Percentiles rank a stretch among this genome's conserved stretches.
Evolutionary conservation across 2,797 vertebrate genomes (phyloP).

Genomic region (Enteromius radiatus): DNA sequence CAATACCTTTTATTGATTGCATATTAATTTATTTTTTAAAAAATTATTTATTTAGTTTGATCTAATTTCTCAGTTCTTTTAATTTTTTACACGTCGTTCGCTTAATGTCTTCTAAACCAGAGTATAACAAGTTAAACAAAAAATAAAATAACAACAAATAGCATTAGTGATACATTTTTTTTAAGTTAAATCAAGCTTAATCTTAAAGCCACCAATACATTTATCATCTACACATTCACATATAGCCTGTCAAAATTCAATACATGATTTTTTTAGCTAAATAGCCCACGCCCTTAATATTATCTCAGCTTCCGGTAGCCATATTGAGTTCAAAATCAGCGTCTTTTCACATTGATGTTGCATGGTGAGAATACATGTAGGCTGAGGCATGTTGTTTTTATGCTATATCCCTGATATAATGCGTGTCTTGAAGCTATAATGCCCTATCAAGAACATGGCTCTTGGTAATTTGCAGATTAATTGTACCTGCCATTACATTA

Average conservation of each 20-base stretch:
- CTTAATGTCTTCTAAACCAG: not conserved
- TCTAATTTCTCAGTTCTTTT: not conserved
- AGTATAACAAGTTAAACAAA: not conserved
- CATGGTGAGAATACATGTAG: not conserved
- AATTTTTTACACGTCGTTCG: not conserved
- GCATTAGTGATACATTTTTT: not conserved
- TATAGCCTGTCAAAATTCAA: not conserved
- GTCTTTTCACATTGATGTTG: not conserved
- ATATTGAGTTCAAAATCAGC: not conserved
- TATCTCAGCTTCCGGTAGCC: not conserved
- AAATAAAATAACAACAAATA: not conserved
- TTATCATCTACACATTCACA: not conserved
- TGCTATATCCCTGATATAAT: not conserved
- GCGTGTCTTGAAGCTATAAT: not conserved
- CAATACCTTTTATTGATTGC: not conserved
- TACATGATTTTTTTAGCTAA: not conserved
- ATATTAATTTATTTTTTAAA: not conserved
- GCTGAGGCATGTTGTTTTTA: not conserved
- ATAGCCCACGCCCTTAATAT: not conserved
- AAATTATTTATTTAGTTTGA: not conserved
- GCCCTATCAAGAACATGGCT: not conserved
- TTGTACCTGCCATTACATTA: not conserved
- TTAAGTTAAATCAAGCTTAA: not conserved
- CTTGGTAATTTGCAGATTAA: not conserved
- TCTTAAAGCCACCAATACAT: not conserved